Conservation (phyloP, 37 sponge, comb jelly and placozoan genomes). For the Geodia barretti region DNA sequence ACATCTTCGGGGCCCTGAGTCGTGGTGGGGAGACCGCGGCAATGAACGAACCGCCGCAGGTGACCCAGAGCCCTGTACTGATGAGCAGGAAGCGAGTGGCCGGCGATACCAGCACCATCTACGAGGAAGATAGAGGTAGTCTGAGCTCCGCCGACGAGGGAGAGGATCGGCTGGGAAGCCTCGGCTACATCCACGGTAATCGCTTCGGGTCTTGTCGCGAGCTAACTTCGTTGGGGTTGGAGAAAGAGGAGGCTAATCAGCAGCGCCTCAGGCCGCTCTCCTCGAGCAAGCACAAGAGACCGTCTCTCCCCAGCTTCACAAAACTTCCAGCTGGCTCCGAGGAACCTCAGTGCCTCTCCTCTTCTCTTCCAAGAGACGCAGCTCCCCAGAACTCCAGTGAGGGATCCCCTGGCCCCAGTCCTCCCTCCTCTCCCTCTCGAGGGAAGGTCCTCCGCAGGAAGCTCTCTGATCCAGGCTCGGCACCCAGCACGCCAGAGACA, state of each 20-base stretch:
- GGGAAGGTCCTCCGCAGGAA: not conserved
- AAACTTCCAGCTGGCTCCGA: not conserved
- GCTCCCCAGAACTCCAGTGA: not conserved
- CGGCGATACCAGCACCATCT: not conserved
- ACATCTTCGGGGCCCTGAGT: conserved; percentile 13
- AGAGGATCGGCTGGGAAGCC: not conserved
- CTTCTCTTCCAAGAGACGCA: not conserved
- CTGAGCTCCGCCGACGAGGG: not conserved
- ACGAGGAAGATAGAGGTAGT: conserved; percentile 14
- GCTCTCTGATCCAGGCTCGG: not conserved
- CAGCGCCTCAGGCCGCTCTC: not conserved
- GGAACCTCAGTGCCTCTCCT: too few species aligned
- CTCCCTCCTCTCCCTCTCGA: not conserved
- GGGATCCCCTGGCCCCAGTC: not conserved
- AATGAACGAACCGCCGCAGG: not conserved
- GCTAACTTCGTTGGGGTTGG: not conserved
- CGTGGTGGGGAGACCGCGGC: not conserved
- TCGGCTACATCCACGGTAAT: not conserved
- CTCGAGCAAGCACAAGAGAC: not conserved
- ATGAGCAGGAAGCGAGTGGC: not conserved
- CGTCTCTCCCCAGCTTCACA: not conserved
- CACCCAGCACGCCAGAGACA: not conserved
- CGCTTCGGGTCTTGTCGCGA: conserved; percentile 14
- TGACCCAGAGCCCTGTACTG: not conserved
- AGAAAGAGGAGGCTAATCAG: not conserved